Conservation (phyloP, 2,797 vertebrate species). For the Sebastolobus altivelis region DNA sequence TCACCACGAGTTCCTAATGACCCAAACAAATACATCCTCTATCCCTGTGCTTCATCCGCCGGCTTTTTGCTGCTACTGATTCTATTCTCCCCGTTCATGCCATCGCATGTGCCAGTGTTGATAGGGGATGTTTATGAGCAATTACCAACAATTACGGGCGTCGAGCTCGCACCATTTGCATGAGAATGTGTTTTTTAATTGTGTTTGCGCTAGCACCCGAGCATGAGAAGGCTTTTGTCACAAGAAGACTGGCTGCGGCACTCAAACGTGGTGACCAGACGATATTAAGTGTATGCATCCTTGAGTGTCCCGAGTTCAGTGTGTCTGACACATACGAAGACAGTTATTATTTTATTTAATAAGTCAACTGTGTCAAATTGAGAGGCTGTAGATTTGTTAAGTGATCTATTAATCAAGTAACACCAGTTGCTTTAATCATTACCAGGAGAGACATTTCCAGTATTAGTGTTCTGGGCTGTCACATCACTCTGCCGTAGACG, state of each 20-base stretch:
- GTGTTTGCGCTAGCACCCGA: slow-evolving; percentile 63
- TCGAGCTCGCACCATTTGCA: slow-evolving; percentile 54
- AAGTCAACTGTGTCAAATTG: not conserved
- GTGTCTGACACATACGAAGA: not conserved
- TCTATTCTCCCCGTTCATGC: slow-evolving; percentile 53
- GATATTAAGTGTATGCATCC: slow-evolving; percentile 19
- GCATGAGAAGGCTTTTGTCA: slow-evolving; percentile 59
- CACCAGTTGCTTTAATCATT: slow-evolving; percentile 15
- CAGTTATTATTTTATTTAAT: not conserved
- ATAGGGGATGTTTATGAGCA: slow-evolving; percentile 74
- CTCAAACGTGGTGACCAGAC: slow-evolving; percentile 22
- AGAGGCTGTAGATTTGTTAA: not conserved
- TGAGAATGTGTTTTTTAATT: slow-evolving; percentile 59
- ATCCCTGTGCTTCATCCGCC: slow-evolving; percentile 55
- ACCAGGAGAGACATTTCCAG: not conserved
- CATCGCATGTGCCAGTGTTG: slow-evolving; percentile 68
- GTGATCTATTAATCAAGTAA: not conserved
- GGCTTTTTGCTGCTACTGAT: slow-evolving; percentile 52
- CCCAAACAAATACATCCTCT: slow-evolving; percentile 73
- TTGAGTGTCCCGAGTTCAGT: not conserved
- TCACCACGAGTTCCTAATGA: slow-evolving; percentile 76
- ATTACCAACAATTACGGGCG: slow-evolving; percentile 72
- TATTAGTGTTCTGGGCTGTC: not conserved
- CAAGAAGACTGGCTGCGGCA: slow-evolving; percentile 23
- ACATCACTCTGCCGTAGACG: not conserved